phyloP scores from a whole-genome alignment of 2,797 vertebrate genomes.

The Karalla daura region DNA sequence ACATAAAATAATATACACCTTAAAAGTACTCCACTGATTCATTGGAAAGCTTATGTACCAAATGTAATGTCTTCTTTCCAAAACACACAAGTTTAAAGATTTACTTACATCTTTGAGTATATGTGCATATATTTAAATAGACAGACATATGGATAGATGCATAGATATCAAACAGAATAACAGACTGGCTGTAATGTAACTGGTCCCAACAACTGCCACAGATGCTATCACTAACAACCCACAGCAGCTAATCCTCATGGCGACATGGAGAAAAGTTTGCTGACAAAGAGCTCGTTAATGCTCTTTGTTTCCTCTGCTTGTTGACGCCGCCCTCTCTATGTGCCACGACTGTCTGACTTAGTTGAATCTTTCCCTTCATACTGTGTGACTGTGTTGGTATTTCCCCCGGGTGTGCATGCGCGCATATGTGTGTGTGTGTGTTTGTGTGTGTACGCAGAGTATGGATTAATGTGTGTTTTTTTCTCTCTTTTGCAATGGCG shows the following conservation, averaged over 20 bases:
- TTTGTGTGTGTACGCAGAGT: constrained; percentile 8
- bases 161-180: no score
- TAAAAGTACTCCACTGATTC: no score
- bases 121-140: no score
- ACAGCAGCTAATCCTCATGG: constrained; percentile 63
- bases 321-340: constrained; percentile 26
- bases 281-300: constrained; percentile 62
- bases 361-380: constrained; percentile 26
- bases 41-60: no score
- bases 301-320: constrained; percentile 47
- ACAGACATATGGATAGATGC: no score
- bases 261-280: constrained; percentile 71
- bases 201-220: constrained; percentile 47
- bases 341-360: constrained; percentile 27
- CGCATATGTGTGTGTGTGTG: constrained; percentile 1
- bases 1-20: no score
- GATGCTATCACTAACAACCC: constrained; percentile 59
- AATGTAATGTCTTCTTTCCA: no score
- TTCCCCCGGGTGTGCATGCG: neutral
- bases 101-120: no score
- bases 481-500: neutral
- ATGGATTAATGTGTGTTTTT: neutral
- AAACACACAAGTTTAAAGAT: no score
- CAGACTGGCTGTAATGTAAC: no score
- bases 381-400: constrained; percentile 26